These are phyloP conservation scores for Corythornis madagascariensis DNA, from an alignment of 2,113 vertebrate species.

Conservation along the genomic window DNA sequence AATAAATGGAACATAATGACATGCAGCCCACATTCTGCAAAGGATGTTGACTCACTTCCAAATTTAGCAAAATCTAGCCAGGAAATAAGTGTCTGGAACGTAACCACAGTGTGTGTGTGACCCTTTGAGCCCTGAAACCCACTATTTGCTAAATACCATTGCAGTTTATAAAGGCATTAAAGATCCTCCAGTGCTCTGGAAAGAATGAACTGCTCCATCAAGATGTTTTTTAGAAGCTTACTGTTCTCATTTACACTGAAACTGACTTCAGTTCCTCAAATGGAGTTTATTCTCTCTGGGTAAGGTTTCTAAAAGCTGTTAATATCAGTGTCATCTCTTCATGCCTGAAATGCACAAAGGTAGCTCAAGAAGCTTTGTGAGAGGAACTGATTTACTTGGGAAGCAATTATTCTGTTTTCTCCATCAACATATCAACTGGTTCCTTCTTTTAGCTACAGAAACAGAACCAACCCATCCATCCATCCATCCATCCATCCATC, in stretches of 20 bases:
- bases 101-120: neutral
- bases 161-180: neutral
- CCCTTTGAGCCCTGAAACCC: neutral
- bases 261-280: neutral
- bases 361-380: neutral
- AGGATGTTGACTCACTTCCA: conserved; percentile 13
- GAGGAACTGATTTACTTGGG: neutral
- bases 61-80: neutral
- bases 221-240: neutral
- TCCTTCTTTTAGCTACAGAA: neutral
- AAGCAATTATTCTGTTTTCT: neutral
- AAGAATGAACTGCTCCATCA: neutral
- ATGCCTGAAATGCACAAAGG: neutral
- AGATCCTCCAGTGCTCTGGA: neutral
- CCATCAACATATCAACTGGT: neutral
- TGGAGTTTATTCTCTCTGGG: neutral
- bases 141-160: neutral
- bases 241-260: neutral
- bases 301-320: neutral
- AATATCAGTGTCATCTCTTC: neutral
- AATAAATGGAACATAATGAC: neutral
- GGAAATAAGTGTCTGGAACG: conserved; percentile 8
- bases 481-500: neutral
- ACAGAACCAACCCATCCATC: neutral
- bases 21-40: neutral